A percentile compares a stretch with the other conserved stretches of the same genome.
Evolutionary conservation across 2,888 invertebrate species (phyloP).

Genomic region (Drosophila ochracea): DNA sequence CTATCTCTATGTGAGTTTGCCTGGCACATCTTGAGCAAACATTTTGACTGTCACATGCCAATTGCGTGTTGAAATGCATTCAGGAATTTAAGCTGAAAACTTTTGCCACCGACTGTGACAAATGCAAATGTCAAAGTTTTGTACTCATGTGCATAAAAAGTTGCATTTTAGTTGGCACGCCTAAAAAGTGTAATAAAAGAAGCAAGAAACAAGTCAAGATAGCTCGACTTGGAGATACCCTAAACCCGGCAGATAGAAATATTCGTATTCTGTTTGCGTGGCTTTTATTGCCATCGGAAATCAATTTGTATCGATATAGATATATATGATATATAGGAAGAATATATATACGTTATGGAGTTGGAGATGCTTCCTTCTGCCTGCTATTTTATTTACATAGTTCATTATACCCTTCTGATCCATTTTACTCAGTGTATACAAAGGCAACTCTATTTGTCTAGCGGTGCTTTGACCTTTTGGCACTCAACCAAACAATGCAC

Average conservation of each 20-base stretch:
- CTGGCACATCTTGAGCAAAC: slow-evolving; percentile 58
- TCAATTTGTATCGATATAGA: too few relatives aligned
- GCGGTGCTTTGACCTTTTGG: slow-evolving; percentile 47
- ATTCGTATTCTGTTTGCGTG: too few relatives aligned
- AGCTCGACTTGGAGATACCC: neutral
- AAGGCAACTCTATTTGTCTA: slow-evolving; percentile 37
- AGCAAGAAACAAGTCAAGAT: neutral
- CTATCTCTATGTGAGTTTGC: slow-evolving; percentile 17
- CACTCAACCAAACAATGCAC: slow-evolving; percentile 35
- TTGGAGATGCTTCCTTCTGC: neutral
- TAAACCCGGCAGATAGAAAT: neutral
- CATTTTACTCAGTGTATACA: neutral
- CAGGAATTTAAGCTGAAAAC: slow-evolving; percentile 79
- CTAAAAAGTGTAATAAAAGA: slow-evolving; percentile 49
- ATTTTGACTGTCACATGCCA: slow-evolving; percentile 78
- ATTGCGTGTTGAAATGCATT: slow-evolving; percentile 76
- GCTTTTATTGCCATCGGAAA: too few relatives aligned
- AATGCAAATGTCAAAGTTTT: slow-evolving; percentile 78
- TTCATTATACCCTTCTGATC: neutral
- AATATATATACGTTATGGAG: neutral
- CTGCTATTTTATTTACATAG: neutral
- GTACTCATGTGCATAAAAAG: slow-evolving; percentile 8
- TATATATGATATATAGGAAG: neutral
- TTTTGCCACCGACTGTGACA: slow-evolving; percentile 71
- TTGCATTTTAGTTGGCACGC: slow-evolving; percentile 26